phyloP scores from a whole-genome alignment of 2,113 vertebrate genomes.

The Hyla sarda region DNA sequence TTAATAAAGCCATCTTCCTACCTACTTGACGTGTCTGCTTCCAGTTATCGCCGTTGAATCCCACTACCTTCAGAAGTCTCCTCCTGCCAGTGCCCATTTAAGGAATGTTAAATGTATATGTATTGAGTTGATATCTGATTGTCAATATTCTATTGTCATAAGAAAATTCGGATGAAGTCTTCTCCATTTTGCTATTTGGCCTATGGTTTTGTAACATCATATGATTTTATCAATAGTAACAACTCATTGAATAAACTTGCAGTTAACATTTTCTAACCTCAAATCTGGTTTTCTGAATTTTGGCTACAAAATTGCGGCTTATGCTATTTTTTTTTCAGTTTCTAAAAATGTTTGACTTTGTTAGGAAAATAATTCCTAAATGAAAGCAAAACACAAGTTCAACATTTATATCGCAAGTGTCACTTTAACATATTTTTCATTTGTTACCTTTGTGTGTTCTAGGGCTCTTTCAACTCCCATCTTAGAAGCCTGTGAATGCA shows the following conservation, averaged over 20 bases:
- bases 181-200: background rate
- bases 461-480: background rate
- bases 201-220: background rate
- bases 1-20: no score
- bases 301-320: background rate
- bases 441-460: constrained; percentile 2
- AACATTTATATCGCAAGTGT: constrained; percentile 8
- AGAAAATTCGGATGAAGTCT: no score
- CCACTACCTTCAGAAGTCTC: no score
- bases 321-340: background rate
- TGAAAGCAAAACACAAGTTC: background rate
- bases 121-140: no score
- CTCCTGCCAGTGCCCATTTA: no score
- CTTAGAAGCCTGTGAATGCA: background rate
- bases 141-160: no score
- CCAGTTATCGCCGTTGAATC: no score
- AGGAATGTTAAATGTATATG: no score
- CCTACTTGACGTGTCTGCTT: no score
- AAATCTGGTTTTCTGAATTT: background rate
- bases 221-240: background rate
- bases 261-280: background rate
- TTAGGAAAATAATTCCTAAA: background rate
- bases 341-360: constrained; percentile 3
- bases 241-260: background rate
- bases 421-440: constrained; percentile 3